Percentiles rank a stretch among this genome's conserved stretches.
These are phyloP conservation scores for Lepeophtheirus nordmannii DNA, from an alignment of 2,888 invertebrate species.

Conservation along the genomic window DNA sequence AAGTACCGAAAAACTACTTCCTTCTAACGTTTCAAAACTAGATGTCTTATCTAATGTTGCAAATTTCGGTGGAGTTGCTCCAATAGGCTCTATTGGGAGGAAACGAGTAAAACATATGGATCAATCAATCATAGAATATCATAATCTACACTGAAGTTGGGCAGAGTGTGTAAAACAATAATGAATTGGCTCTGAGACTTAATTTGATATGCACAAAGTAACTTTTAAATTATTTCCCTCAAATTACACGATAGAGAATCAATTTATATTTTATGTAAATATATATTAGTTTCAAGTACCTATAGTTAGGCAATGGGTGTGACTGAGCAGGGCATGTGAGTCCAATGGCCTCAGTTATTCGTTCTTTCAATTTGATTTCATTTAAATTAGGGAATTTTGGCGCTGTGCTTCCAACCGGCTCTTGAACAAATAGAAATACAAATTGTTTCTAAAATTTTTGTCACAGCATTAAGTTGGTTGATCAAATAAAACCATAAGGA, in stretches of 20 bases:
- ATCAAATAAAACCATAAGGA: background rate
- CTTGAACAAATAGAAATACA: conserved; percentile 23
- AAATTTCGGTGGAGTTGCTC: conserved; percentile 19
- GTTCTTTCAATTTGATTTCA: conserved; percentile 18
- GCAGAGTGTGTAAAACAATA: background rate
- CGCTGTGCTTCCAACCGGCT: conserved; percentile 28
- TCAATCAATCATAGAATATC: conserved; percentile 8
- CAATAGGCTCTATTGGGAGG: conserved; percentile 10
- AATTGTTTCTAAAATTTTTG: background rate
- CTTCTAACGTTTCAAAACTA: conserved; percentile 13
- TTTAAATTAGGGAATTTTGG: conserved; percentile 28
- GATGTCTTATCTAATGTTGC: conserved; percentile 9
- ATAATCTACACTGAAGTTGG: conserved; percentile 25
- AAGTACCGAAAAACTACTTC: conserved; percentile 42
- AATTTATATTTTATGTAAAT: too few relatives aligned
- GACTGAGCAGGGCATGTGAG: conserved; percentile 23
- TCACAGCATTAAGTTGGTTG: too few relatives aligned
- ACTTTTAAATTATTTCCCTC: too few relatives aligned
- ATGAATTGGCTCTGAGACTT: too few relatives aligned
- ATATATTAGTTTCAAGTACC: background rate
- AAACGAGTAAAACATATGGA: background rate
- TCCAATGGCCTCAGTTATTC: background rate
- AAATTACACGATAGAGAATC: too few relatives aligned
- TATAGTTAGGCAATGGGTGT: conserved; percentile 21
- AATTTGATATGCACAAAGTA: background rate